Evolutionary conservation across 2,888 invertebrate genomes (phyloP), one percentile per base, ranked within the genome.

Genomic region (Theodoxus fluviatilis): DNA sequence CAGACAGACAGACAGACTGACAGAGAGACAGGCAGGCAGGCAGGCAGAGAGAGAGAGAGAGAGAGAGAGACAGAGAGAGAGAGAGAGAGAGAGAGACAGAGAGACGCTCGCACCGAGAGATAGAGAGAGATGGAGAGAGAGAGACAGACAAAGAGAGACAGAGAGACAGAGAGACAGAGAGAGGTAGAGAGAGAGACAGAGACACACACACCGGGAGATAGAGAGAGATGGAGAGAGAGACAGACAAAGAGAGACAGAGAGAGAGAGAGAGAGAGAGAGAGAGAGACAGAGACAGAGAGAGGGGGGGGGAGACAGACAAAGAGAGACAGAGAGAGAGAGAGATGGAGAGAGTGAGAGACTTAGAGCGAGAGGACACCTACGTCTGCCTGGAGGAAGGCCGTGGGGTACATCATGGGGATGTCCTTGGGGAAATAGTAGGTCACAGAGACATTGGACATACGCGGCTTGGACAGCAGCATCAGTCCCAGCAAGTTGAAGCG

Each of bases 111-210:
- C 52, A n/a, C 12, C 15, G 12, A 38, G 66, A 66, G 47, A 66
- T 49, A 67, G 49, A 67, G 49, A 49, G 67, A 67, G 49, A 67
- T 49, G 52, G 52, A 67, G 64, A 38, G 64, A 64, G 37, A 38
- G 31, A 7, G 64, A 7, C 4, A 33, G 31, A 6, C 9, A 64
- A 37, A 9, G 9, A 12, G 3, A 64, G 64, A 9, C 35, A 38
- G 7, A 64, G 38, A 6, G 18, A 35, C 38, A 7, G 9, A 18
- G 43, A 43, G 9, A 43, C 18, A 18, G 7, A 57, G 57, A 57
- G 57, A 28, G 6, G 22, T 12, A 57, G 6, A 28, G 22, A 28
- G 6, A 57, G 4, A 57, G 15, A 57, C 31, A 28, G 28, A 57
- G 15, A 12, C 9, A 43, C 18, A 43, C 43, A 43, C 43, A 43